phyloP scores from a whole-genome alignment of 2,797 vertebrate genomes.

The Brachymystax lenok region DNA sequence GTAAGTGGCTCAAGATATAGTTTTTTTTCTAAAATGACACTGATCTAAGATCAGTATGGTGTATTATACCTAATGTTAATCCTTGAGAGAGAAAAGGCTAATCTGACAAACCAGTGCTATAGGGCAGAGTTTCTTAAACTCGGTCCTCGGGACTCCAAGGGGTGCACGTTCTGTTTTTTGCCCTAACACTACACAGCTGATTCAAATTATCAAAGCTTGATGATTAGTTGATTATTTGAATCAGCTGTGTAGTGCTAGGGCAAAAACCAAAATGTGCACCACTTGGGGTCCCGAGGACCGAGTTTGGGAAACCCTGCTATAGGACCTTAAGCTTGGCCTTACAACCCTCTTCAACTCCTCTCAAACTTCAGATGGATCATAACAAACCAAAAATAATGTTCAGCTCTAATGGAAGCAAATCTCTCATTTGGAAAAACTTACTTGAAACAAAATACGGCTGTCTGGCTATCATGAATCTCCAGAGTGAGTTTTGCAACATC shows the following conservation, averaged over 20 bases:
- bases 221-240: too few relatives aligned
- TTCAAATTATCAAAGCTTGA: too few relatives aligned
- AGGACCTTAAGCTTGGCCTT: not conserved
- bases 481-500: conserved; percentile 59
- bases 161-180: too few relatives aligned
- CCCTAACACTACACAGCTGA: too few relatives aligned
- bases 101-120: conserved; percentile 1
- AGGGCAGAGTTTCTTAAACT: conserved; percentile 12
- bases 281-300: too few relatives aligned
- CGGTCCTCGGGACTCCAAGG: too few relatives aligned
- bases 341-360: not conserved
- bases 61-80: not conserved
- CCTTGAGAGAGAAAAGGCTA: not conserved
- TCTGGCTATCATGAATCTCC: conserved; percentile 32
- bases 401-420: too few relatives aligned
- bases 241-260: too few relatives aligned
- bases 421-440: too few relatives aligned
- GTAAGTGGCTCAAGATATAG: conserved; percentile 1
- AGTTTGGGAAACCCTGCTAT: not conserved
- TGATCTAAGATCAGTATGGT: not conserved
- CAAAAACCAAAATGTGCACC: too few relatives aligned
- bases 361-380: too few relatives aligned
- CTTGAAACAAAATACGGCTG: conserved; percentile 42
- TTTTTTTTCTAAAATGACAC: not conserved
- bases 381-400: too few relatives aligned